Percentiles rank a stretch among this genome's conserved stretches.
Conservation (phyloP, 2,113 vertebrate genomes). For the Podiceps cristatus region DNA sequence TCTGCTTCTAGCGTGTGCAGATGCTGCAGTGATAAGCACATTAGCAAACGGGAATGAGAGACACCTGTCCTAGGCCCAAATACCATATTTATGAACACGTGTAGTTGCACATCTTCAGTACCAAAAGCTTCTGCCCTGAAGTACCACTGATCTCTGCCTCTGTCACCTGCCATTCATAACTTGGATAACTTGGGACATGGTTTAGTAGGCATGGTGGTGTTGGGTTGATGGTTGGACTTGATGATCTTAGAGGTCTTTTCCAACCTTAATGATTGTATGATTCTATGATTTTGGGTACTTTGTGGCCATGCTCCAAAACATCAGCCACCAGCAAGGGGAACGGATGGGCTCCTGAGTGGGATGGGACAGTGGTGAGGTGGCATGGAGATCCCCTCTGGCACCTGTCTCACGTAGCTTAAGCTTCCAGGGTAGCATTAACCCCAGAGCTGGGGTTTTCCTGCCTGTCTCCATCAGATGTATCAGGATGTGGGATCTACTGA, state of each 20-base stretch:
- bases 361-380: background rate
- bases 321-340: background rate
- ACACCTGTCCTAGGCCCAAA: background rate
- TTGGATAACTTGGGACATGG: too few species aligned
- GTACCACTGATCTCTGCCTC: background rate
- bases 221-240: too few species aligned
- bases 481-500: background rate
- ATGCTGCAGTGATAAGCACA: background rate
- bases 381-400: rapidly evolving
- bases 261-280: too few species aligned
- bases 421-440: background rate
- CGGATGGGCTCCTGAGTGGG: background rate
- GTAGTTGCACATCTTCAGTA: rapidly evolving
- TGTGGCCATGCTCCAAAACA: background rate
- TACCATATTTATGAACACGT: background rate
- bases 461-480: background rate
- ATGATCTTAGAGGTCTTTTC: too few species aligned
- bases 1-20: background rate
- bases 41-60: background rate
- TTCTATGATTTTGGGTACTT: background rate
- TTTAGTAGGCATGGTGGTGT: too few species aligned
- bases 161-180: background rate
- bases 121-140: background rate
- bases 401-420: rapidly evolving
- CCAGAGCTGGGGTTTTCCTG: background rate